These are phyloP conservation scores for Apis cerana DNA, from an alignment of 1,140 invertebrate genomes.

Conservation along the genomic window DNA sequence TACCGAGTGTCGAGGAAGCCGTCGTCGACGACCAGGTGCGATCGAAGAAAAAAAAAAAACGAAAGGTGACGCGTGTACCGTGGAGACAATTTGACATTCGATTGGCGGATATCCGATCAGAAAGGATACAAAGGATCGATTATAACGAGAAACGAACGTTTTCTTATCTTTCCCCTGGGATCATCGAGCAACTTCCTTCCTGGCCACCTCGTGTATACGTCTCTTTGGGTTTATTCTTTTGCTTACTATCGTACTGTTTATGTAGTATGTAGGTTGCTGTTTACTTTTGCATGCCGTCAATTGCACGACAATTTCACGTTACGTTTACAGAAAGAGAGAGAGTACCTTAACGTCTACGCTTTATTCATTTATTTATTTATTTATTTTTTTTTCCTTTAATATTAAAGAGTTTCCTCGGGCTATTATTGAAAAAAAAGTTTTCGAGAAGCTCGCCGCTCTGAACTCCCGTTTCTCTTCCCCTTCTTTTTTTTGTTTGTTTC, in stretches of 20 bases:
- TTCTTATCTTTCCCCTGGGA: neutral
- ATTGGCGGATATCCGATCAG: neutral
- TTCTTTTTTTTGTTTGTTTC: neutral
- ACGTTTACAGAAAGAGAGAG: slow-evolving; percentile 47
- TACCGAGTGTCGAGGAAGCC: slow-evolving; percentile 26
- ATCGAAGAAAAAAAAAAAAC: neutral
- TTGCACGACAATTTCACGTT: slow-evolving; percentile 51
- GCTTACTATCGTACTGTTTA: slow-evolving; percentile 49
- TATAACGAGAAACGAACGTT: neutral
- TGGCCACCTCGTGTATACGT: slow-evolving; percentile 20
- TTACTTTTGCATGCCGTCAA: neutral
- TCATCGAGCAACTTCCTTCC: slow-evolving; percentile 2
- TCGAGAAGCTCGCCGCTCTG: slow-evolving; percentile 36
- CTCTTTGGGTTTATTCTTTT: slow-evolving; percentile 31
- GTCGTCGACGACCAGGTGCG: slow-evolving; percentile 28
- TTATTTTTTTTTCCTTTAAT: slow-evolving; percentile 5
- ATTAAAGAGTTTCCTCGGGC: slow-evolving; percentile 37
- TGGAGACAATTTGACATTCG: neutral
- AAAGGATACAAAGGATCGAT: neutral
- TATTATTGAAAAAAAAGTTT: slow-evolving; percentile 19
- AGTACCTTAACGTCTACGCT: slow-evolving; percentile 55
- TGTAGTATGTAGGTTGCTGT: slow-evolving; percentile 36
- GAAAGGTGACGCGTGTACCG: neutral
- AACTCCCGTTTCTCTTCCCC: neutral
- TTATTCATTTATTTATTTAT: neutral